Base-by-base conservation (phyloP, 2,888 invertebrate genomes). In the Pseudococcus viburni region DNA sequence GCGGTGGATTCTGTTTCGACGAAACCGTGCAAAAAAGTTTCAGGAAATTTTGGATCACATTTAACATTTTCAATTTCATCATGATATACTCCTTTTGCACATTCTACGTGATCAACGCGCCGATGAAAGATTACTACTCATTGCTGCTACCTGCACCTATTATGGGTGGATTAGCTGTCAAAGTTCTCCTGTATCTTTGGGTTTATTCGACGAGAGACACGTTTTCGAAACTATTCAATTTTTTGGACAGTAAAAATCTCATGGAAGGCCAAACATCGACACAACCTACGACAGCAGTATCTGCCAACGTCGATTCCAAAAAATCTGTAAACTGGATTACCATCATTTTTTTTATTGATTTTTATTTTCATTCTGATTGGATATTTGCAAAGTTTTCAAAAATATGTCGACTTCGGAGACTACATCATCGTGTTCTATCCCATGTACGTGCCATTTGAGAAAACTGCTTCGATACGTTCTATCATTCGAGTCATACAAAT, bases 1-100 rank as follows among this genome's bases (percentile, higher is more conserved):
- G 15, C 39, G 77, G 77, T 15, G 77, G 39, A 77, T 77, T 77
- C 12, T 77, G 77, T 39, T 77, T 77, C n/a, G 8, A 77, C 33
- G 39, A 77, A 39, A 17, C n/a, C 8, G 77, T 77, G 7, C 33
- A 6, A n/a, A 39, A 15, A 17, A 39, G 8, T 33, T 77, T 77
- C 77, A 33, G 77, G 39, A 77, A 77, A 39, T 77, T 77, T 77
- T 77, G 33, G 77, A 33, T 77, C 6, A 42, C 0, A 39, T 77
- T 7, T n/a, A 77, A 77, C 5, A 39, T 77, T 17, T 39, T 17
- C 2, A 39, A 19, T 77, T 77, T 77, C 15, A 4, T 77, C 8
- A 3, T 9, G 22, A n/a, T n/a, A n/a, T n/a, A n/a, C n/a, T n/a
- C n/a, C n/a, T n/a, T n/a, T n/a, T n/a, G n/a, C n/a, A n/a, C n/a